Conservation (phyloP, 2,113 vertebrate genomes). For the Psammodynastes pulverulentus region DNA sequence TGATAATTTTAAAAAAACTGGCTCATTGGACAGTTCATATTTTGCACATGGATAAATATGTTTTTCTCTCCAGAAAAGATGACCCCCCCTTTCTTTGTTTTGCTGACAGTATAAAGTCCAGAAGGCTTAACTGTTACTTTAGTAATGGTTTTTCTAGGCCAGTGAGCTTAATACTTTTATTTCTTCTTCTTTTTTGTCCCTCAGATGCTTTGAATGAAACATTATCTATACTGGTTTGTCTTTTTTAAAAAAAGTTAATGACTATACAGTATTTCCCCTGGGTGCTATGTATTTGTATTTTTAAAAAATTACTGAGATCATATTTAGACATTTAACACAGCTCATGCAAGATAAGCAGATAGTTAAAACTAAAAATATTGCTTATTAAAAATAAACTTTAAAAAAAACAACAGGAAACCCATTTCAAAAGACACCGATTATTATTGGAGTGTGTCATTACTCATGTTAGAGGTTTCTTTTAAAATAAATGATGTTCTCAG, state of each 20-base stretch:
- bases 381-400: neutral
- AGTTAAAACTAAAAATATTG: neutral
- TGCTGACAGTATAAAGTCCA: neutral
- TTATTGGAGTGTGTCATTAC: neutral
- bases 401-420: neutral
- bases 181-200: neutral
- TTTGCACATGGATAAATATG: neutral
- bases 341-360: neutral
- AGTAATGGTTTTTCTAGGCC: conserved; percentile 15
- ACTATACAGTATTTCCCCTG: neutral
- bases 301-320: neutral
- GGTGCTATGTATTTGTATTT: neutral
- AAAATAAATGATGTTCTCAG: neutral
- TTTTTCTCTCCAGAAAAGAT: neutral
- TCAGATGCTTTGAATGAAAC: conserved; percentile 11
- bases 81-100: neutral
- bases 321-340: neutral
- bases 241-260: neutral
- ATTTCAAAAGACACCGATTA: neutral
- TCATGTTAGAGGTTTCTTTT: neutral
- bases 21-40: neutral
- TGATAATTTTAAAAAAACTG: neutral
- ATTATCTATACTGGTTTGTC: neutral
- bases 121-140: conserved; percentile 13
- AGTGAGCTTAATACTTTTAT: neutral